Percentiles rank a stretch among this genome's conserved stretches.
These are phyloP conservation scores for Copidosoma aretas DNA, from an alignment of 2,888 invertebrate species.

Conservation along the genomic window DNA sequence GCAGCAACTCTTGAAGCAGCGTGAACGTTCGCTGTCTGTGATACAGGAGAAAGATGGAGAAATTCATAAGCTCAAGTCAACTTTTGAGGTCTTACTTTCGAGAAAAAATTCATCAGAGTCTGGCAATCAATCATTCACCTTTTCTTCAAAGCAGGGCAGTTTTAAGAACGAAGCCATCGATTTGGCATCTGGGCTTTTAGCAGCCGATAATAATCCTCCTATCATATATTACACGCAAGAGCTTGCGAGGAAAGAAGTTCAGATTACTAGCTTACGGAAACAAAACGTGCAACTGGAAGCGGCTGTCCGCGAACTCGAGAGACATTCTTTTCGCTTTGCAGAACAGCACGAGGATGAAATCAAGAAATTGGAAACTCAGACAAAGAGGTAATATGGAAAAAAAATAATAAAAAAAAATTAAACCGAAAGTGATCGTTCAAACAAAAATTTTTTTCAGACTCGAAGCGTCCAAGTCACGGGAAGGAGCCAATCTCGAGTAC, in stretches of 20 bases:
- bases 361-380: constrained; percentile 53
- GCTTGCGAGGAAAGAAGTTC: constrained; percentile 79
- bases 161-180: constrained; percentile 46
- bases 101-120: constrained; percentile 55
- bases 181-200: constrained; percentile 57
- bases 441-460: constrained; percentile 62
- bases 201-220: constrained; percentile 73
- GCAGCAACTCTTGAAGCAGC: constrained; percentile 78
- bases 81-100: constrained; percentile 65
- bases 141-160: constrained; percentile 43
- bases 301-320: constrained; percentile 57
- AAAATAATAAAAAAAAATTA: neutral
- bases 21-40: constrained; percentile 78
- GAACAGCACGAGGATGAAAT: constrained; percentile 57
- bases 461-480: constrained; percentile 77
- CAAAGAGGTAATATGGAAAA: constrained; percentile 54
- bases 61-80: constrained; percentile 68
- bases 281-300: constrained; percentile 71
- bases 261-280: constrained; percentile 75
- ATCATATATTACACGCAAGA: constrained; percentile 86
- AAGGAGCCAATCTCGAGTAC: constrained; percentile 88
- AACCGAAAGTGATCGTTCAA: neutral
- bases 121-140: constrained; percentile 48
- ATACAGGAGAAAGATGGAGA: constrained; percentile 83
- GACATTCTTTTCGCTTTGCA: constrained; percentile 54